These are phyloP conservation scores for Mus minutoides DNA, from an alignment of 2,797 vertebrate species.

Conservation along the genomic window DNA sequence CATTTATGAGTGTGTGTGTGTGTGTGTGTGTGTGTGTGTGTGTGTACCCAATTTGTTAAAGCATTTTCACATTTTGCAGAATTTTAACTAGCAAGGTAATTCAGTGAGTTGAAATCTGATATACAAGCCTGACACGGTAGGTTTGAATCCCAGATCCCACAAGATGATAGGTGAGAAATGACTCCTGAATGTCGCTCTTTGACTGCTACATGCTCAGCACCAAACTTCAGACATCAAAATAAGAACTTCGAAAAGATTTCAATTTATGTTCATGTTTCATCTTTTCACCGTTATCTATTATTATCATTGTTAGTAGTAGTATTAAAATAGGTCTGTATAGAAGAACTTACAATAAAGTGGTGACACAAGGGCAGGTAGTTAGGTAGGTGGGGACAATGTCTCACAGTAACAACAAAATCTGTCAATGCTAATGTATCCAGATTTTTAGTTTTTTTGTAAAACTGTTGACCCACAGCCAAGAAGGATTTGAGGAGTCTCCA, in stretches of 20 bases:
- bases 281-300: not conserved
- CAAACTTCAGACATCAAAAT: not conserved
- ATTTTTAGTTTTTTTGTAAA: not conserved
- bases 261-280: not conserved
- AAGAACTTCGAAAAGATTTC: not conserved
- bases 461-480: not conserved
- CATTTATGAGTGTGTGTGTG: not conserved
- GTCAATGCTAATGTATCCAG: not conserved
- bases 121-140: not conserved
- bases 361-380: not conserved
- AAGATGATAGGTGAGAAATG: not conserved
- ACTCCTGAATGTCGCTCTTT: not conserved
- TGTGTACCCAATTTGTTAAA: not conserved
- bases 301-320: not conserved
- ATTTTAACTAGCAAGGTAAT: not conserved
- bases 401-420: not conserved
- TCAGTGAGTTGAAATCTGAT: not conserved
- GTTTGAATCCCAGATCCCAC: not conserved
- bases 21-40: not conserved
- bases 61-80: not conserved
- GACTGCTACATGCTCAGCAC: too few relatives aligned
- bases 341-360: not conserved
- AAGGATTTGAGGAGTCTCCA: not conserved
- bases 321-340: not conserved
- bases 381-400: too few relatives aligned